Base-by-base conservation (phyloP, 2,888 invertebrate species). In the Nephrotoma guestfalica region DNA sequence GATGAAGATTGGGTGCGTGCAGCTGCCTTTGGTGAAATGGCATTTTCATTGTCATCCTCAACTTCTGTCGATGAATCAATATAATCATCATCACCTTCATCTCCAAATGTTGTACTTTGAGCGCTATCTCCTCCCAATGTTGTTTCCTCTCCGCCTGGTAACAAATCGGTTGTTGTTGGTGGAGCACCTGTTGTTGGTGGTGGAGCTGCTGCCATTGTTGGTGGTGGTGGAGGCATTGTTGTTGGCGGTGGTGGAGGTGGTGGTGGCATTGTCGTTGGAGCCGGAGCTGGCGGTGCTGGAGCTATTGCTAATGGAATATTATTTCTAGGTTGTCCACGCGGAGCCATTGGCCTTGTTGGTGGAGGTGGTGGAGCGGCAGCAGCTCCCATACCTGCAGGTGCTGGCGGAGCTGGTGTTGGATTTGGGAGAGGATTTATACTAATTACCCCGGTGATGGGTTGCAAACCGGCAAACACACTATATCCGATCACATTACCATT, bases 31-130 rank as follows among this genome's bases (percentile, higher is more conserved):
- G 84, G 84, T 84, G 15, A 41, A 84, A 41, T 84, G 42, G 15
- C 41, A 84, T 47, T 47, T 47, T 47, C 47, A 47, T 84, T 42
- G 13, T 41, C 84, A 84, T 84, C 84, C 84, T 84, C 84, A 84
- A 84, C 41, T 84, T 84, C 84, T 84, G 84, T 42, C 42, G 84
- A 84, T 41, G 84, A 84, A 41, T 84, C 84, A 84, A 41, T 41
- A 41, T 84, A 41, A 84, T 84, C 84, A 84, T 84, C 84, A 41
- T 84, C 84, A 84, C 84, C 84, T 84, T 84, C 84, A 84, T 41
- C 84, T 84, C 84, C 84, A 84, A 15, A 41, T 84, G 84, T 84
- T 84, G 84, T 84, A 41, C 42, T 41, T 84, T 42, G 41, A 41
- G 84, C 84, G 6, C 84, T 42, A 84, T 84, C 84, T 84, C 84